phyloP scores from a whole-genome alignment of 1,140 invertebrate species.

The Nasonia giraulti region DNA sequence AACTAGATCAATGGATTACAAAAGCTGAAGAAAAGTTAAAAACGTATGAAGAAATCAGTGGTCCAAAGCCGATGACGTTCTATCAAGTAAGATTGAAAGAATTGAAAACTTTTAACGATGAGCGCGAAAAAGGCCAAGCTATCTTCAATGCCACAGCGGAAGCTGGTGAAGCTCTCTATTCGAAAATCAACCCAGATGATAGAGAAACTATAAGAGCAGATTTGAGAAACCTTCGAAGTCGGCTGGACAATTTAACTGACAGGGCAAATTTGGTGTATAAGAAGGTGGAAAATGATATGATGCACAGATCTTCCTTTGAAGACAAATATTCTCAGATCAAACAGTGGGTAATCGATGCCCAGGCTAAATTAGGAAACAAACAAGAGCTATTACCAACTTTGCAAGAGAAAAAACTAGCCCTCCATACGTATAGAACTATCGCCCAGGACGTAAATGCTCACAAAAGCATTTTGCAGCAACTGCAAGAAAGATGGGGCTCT shows the following conservation, averaged over 20 bases:
- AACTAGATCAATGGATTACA: constrained; percentile 87
- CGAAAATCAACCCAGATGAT: constrained; percentile 89
- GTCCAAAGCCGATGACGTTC: constrained; percentile 79
- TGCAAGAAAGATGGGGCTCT: constrained; percentile 84
- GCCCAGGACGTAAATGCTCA: constrained; percentile 89
- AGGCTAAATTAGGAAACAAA: constrained; percentile 81
- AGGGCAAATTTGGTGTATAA: constrained; percentile 89
- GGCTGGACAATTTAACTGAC: constrained; percentile 89
- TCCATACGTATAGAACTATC: constrained; percentile 84
- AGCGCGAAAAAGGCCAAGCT: constrained; percentile 85
- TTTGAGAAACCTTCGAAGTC: constrained; percentile 85
- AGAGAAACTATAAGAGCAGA: constrained; percentile 89
- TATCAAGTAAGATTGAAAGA: constrained; percentile 82
- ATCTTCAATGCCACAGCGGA: constrained; percentile 88
- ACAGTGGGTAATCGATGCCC: constrained; percentile 86
- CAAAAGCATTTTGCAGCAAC: constrained; percentile 84
- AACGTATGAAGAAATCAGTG: constrained; percentile 79
- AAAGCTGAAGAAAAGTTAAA: constrained; percentile 84
- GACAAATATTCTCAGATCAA: constrained; percentile 88
- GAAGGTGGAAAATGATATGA: constrained; percentile 88
- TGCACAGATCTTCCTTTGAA: constrained; percentile 92
- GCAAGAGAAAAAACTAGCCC: constrained; percentile 88
- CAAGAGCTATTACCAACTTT: constrained; percentile 84
- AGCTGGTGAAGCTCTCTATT: constrained; percentile 90
- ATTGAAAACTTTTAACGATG: constrained; percentile 83